These are phyloP conservation scores for Cynodonichthys magdalenae DNA, from an alignment of 2,797 vertebrate species.

Conservation along the genomic window DNA sequence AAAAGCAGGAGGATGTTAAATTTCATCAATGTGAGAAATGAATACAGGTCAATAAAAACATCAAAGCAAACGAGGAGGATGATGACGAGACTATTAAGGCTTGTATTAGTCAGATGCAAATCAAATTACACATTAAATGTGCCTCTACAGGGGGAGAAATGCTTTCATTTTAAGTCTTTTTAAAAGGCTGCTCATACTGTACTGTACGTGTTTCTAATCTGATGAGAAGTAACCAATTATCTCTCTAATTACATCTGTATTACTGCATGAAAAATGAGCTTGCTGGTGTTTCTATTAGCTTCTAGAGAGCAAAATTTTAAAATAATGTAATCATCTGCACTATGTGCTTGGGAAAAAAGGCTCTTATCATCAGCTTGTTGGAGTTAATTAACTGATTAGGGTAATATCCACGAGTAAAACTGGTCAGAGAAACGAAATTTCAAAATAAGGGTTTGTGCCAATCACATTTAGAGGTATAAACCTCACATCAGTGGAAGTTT, in stretches of 20 bases:
- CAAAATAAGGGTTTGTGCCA: conserved; percentile 38
- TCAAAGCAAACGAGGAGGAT: conserved; percentile 26
- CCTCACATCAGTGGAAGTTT: conserved; percentile 47
- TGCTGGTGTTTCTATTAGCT: conserved; percentile 60
- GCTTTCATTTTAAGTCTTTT: conserved; percentile 40
- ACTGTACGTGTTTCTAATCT: conserved; percentile 59
- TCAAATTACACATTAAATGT: conserved; percentile 44
- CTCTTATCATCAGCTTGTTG: conserved; percentile 54
- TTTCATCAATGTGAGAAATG: conserved; percentile 1
- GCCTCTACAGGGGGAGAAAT: conserved; percentile 17
- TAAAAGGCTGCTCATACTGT: conserved; percentile 28
- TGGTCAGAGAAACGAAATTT: conserved; percentile 31
- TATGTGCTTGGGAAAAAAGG: conserved; percentile 45
- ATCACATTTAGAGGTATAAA: conserved; percentile 23
- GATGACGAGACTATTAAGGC: conserved; percentile 29
- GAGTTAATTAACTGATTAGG: conserved; percentile 71
- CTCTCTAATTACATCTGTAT: conserved; percentile 73
- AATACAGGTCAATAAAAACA: conserved; percentile 36
- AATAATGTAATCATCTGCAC: conserved; percentile 53
- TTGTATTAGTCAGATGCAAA: conserved; percentile 32
- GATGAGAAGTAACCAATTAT: conserved; percentile 71
- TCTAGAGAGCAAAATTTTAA: conserved; percentile 30
- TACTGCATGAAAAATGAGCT: conserved; percentile 73
- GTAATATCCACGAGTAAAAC: conserved; percentile 49
- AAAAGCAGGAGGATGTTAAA: conserved; percentile 19